Evolutionary conservation across 2,888 invertebrate genomes (phyloP).

Genomic region (Pomacea canaliculata): DNA sequence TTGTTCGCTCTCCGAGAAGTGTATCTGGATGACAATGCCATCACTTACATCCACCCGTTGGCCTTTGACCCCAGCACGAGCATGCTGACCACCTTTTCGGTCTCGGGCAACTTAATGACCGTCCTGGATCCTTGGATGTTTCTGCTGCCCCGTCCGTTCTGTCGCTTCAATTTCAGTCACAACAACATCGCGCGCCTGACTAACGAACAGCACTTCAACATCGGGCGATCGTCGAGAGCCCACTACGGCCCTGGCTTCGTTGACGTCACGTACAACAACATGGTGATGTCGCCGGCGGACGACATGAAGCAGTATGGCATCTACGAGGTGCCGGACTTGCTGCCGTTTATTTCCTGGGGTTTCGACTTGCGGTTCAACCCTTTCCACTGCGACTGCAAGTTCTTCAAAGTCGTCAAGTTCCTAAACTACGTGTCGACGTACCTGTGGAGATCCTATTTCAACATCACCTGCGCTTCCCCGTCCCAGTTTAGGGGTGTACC

Average conservation of each 20-base stretch:
- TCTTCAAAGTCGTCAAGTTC: neutral
- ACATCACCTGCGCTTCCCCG: constrained; percentile 4
- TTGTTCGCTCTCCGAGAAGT: constrained; percentile 3
- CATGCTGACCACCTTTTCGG: constrained; percentile 4
- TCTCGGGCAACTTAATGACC: neutral
- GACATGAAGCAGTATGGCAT: neutral
- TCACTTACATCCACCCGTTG: constrained; percentile 7
- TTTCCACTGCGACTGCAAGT: constrained; percentile 13
- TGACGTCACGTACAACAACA: constrained; percentile 6
- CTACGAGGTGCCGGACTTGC: neutral
- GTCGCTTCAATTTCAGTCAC: constrained; percentile 7
- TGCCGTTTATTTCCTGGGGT: constrained; percentile 4
- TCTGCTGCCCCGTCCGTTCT: neutral
- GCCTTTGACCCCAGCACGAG: neutral
- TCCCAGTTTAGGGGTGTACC: neutral
- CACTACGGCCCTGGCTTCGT: constrained; percentile 8
- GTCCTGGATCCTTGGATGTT: constrained; percentile 3
- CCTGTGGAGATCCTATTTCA: constrained; percentile 7
- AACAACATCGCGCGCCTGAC: neutral
- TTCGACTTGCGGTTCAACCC: constrained; percentile 19
- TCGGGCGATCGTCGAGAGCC: neutral
- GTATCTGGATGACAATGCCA: constrained; percentile 9
- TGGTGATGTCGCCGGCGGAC: neutral
- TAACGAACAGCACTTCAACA: constrained; percentile 4
- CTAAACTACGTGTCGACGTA: neutral